A percentile compares a stretch with the other conserved stretches of the same genome.
These are phyloP conservation scores for Oscheius sp. DNA, from an alignment of 2,888 invertebrate species.

Conservation along the genomic window DNA sequence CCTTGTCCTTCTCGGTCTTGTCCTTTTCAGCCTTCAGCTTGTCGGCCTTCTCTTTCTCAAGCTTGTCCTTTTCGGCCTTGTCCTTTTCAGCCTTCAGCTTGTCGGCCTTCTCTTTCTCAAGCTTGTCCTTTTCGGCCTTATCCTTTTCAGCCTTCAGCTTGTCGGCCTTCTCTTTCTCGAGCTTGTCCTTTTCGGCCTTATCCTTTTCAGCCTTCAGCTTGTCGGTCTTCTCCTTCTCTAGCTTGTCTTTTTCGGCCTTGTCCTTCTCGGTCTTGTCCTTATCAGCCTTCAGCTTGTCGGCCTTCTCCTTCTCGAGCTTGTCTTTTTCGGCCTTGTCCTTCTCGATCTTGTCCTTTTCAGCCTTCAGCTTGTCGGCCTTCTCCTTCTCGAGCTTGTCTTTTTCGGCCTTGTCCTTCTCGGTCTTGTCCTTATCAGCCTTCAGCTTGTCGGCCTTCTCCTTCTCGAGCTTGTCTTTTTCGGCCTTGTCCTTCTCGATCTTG, in stretches of 20 bases:
- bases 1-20: not conserved
- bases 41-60: conserved; percentile 4
- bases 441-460: not conserved
- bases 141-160: conserved; percentile 1
- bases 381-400: conserved; percentile 5
- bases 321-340: not conserved
- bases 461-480: not conserved
- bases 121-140: conserved; percentile 1
- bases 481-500: conserved; percentile 2
- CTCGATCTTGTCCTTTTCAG: not conserved
- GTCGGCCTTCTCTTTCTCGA: not conserved
- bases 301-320: not conserved
- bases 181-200: conserved; percentile 5
- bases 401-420: conserved; percentile 3
- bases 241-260: not conserved
- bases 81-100: conserved; percentile 8
- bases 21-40: conserved; percentile 4
- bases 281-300: not conserved
- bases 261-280: conserved; percentile 1
- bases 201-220: not conserved
- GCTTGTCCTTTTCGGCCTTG: conserved; percentile 3
- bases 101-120: not conserved
- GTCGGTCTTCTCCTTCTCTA: not conserved
- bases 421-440: conserved; percentile 1
- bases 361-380: conserved; percentile 1